Base-by-base conservation (phyloP, 2,797 vertebrate species). In the Sebastes aleutianus region DNA sequence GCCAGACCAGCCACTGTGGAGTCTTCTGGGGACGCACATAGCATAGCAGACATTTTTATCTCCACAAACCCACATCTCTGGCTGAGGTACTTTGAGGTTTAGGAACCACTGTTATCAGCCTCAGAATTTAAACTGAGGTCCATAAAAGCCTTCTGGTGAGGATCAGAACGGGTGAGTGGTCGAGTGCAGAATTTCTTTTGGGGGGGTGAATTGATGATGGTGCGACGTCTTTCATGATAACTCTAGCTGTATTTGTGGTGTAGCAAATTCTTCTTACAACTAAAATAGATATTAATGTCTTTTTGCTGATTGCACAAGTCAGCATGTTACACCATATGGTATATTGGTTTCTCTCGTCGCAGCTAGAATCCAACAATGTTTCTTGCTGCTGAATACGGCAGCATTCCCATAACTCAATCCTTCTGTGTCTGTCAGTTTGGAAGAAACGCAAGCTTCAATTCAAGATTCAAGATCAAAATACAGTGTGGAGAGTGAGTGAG, bases 1-100 rank as follows among this genome's bases (percentile, higher is more conserved):
- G 89, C 86, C 89, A 90, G 80, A 78, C 84, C 82, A 88, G 85
- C 87, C 84, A 22, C 83, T 74, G 71, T 50, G 74, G 76, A 88
- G 82, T 80, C 91, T 79, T 92, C 71, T 85, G 84, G 85, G 81
- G 88, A 92, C 50, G 58, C 77, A 39, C 83, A 77, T 79, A 80
- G 90, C 91, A 93, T 94, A 88, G 86, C 87, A 86, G 79, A 86
- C 86, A 92, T 93, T 91, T 91, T 85, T 91, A 84, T 85, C 84
- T 94, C 80, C 80, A 7, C 72, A 69, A 74, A 76, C 61, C 72
- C 63, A 11, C 83, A 78, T 87, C 84, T 85, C 67, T 76, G 74
- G 83, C 82, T 79, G 71, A 85, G 85, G 80, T 89, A 84, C 92
- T 92, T 88, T 88, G 75, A 74, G 80, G 79, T 86, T 87, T 68